phyloP scores from a whole-genome alignment of 2,888 invertebrate species.

The Eugnorisma glareosa region DNA sequence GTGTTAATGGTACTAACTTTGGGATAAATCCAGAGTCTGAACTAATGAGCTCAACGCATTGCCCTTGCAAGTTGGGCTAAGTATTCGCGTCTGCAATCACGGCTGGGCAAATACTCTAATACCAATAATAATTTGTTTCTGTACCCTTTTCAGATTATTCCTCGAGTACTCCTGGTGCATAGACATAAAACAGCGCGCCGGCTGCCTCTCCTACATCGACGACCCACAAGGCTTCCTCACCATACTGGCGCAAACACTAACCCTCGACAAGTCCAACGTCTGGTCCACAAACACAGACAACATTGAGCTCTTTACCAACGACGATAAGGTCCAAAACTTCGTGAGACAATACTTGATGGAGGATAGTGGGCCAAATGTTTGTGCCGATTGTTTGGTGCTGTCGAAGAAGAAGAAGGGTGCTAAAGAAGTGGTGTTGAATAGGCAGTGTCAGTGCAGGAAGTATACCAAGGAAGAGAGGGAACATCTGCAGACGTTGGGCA shows the following conservation, averaged over 20 bases:
- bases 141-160: conserved; percentile 88
- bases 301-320: conserved; percentile 94
- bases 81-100: too few relatives aligned
- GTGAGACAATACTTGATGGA: conserved; percentile 92
- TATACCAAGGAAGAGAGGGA: conserved; percentile 86
- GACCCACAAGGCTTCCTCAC: conserved; percentile 96
- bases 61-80: too few relatives aligned
- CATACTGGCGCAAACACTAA: conserved; percentile 94
- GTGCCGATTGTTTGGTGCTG: conserved; percentile 75
- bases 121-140: too few relatives aligned
- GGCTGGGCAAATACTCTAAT: too few relatives aligned
- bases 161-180: conserved; percentile 93
- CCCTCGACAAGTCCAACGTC: conserved; percentile 92
- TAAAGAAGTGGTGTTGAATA: conserved; percentile 71
- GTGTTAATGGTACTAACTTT: too few relatives aligned
- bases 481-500: conserved; percentile 91
- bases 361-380: conserved; percentile 66
- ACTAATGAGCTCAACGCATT: too few relatives aligned
- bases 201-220: conserved; percentile 96
- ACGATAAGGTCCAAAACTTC: conserved; percentile 93
- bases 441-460: conserved; percentile 77
- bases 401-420: conserved; percentile 70
- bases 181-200: conserved; percentile 97
- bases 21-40: too few relatives aligned
- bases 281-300: conserved; percentile 93